These are phyloP conservation scores for Lophotis ruficrista DNA, from an alignment of 2,113 vertebrate species.

Conservation along the genomic window DNA sequence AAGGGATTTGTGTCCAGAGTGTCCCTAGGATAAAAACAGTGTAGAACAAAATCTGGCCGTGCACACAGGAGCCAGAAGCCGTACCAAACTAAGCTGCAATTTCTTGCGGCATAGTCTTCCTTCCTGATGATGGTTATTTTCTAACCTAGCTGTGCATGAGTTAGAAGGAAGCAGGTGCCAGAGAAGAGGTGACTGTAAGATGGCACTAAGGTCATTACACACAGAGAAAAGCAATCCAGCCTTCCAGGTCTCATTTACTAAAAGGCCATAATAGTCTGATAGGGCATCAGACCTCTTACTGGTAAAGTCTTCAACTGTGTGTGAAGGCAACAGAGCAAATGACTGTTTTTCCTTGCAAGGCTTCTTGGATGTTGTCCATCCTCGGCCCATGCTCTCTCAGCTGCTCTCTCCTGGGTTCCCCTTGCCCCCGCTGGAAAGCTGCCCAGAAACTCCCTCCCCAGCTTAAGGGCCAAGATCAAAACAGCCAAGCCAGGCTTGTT, in stretches of 20 bases:
- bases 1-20: neutral
- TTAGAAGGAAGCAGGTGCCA: neutral
- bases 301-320: neutral
- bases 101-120: neutral
- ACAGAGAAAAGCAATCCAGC: neutral
- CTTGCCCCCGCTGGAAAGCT: neutral
- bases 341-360: neutral
- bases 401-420: neutral
- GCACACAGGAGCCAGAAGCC: neutral
- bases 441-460: neutral
- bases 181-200: neutral
- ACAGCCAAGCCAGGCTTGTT: neutral
- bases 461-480: neutral
- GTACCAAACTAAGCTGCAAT: neutral
- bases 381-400: neutral
- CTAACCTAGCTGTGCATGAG: neutral
- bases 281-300: neutral
- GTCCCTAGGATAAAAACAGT: neutral
- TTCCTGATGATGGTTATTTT: neutral
- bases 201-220: neutral
- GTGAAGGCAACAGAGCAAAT: neutral
- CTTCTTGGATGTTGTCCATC: neutral
- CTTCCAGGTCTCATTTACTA: neutral
- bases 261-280: neutral
- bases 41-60: neutral